A percentile compares a stretch with the other conserved stretches of the same genome.
Conservation (phyloP, 1,140 invertebrate species). For the Drosophila littoralis region DNA sequence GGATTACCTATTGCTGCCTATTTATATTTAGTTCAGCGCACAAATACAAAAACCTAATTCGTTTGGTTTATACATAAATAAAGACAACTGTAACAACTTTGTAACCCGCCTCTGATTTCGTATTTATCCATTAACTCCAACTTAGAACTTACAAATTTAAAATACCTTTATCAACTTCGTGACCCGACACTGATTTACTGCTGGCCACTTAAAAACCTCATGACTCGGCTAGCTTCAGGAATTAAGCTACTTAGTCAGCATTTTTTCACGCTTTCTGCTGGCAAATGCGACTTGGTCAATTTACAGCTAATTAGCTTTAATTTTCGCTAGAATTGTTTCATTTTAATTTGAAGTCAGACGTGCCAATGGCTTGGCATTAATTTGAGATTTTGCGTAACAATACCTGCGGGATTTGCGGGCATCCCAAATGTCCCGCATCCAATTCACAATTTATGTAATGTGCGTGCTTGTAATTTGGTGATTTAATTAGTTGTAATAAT, state of each 20-base stretch:
- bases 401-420: slow-evolving; percentile 33
- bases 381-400: slow-evolving; percentile 22
- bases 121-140: too few relatives aligned
- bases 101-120: too few relatives aligned
- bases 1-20: too few relatives aligned
- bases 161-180: slow-evolving; percentile 16
- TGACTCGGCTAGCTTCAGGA: slow-evolving; percentile 4
- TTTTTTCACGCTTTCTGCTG: slow-evolving; percentile 19
- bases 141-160: not conserved
- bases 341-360: slow-evolving; percentile 7
- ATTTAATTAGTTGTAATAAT: slow-evolving; percentile 79
- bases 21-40: too few relatives aligned
- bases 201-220: not conserved
- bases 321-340: not conserved
- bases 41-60: too few relatives aligned
- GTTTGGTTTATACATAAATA: too few relatives aligned
- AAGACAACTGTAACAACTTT: too few relatives aligned
- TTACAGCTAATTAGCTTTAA: slow-evolving; percentile 17
- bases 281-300: slow-evolving; percentile 3
- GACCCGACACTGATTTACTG: not conserved
- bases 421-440: not conserved
- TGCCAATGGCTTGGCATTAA: slow-evolving; percentile 29
- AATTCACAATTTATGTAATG: slow-evolving; percentile 76
- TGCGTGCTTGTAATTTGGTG: slow-evolving; percentile 79
- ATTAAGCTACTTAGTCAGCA: slow-evolving; percentile 19